These are phyloP conservation scores for Sciurus carolinensis DNA, from an alignment of 2,797 vertebrate species.

Conservation along the genomic window DNA sequence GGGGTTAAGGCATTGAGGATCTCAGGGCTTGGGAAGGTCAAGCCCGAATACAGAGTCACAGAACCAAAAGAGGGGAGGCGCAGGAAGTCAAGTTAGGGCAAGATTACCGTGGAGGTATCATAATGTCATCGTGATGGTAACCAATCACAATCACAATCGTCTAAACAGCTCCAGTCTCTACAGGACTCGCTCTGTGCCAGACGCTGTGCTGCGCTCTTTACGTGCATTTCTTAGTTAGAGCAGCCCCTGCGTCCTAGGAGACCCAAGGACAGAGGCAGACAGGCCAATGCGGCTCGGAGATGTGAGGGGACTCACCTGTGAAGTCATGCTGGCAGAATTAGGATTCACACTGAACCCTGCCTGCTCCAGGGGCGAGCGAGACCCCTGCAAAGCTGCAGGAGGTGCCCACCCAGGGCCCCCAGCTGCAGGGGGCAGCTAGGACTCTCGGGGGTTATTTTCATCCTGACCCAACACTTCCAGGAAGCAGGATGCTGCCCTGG, in stretches of 20 bases:
- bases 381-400: background rate
- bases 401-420: fast-evolving
- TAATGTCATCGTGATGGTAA: background rate
- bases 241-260: background rate
- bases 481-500: background rate
- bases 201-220: background rate
- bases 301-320: background rate
- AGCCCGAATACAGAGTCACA: background rate
- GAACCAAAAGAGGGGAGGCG: background rate
- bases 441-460: background rate
- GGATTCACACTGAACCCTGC: fast-evolving
- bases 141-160: background rate
- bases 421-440: background rate
- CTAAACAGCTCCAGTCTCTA: background rate
- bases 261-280: background rate
- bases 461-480: fast-evolving
- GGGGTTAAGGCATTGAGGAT: too few relatives aligned
- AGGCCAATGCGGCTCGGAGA: background rate
- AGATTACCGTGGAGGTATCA: background rate
- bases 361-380: fast-evolving
- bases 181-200: background rate
- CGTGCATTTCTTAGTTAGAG: background rate
- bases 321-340: background rate
- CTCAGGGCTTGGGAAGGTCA: background rate
- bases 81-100: background rate